Conservation (phyloP, 2,888 invertebrate genomes). For the Mimas tiliae region DNA sequence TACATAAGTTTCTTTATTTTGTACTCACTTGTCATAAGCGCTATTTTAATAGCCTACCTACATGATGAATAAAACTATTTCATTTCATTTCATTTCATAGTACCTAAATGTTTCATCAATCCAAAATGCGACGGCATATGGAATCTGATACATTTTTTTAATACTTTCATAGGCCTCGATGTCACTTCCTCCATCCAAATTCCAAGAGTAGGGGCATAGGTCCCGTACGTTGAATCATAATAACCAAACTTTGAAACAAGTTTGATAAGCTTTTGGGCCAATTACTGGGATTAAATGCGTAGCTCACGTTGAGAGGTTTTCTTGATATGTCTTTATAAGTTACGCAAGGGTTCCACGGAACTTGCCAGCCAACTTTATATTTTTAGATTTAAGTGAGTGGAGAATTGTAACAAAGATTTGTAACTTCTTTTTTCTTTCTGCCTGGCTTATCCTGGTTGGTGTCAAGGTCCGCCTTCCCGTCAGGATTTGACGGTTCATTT, state of each 20-base stretch:
- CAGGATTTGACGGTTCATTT: too few species aligned
- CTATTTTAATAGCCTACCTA: too few species aligned
- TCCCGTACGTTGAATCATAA: constrained; percentile 63
- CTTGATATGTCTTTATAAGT: constrained; percentile 44
- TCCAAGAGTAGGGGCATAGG: constrained; percentile 29
- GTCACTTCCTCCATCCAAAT: background rate
- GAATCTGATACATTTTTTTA: background rate
- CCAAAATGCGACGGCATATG: too few species aligned
- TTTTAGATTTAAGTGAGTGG: background rate
- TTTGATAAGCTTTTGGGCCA: constrained; percentile 70
- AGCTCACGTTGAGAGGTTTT: constrained; percentile 41
- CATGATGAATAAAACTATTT: too few species aligned
- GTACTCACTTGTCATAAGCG: too few species aligned
- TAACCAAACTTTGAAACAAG: constrained; percentile 69
- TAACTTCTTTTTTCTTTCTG: background rate
- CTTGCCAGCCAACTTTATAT: background rate
- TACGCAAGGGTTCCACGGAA: constrained; percentile 16
- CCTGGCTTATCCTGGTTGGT: too few species aligned
- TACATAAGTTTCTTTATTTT: too few species aligned
- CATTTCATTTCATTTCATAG: too few species aligned
- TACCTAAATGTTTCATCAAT: too few species aligned
- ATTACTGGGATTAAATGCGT: constrained; percentile 61
- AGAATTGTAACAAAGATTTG: background rate
- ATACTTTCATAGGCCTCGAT: background rate
- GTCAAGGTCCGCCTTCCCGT: too few species aligned